Percentiles rank a stretch among this genome's conserved stretches.
phyloP scores from a whole-genome alignment of 1,140 invertebrate genomes.

The Nomia melanderi region DNA sequence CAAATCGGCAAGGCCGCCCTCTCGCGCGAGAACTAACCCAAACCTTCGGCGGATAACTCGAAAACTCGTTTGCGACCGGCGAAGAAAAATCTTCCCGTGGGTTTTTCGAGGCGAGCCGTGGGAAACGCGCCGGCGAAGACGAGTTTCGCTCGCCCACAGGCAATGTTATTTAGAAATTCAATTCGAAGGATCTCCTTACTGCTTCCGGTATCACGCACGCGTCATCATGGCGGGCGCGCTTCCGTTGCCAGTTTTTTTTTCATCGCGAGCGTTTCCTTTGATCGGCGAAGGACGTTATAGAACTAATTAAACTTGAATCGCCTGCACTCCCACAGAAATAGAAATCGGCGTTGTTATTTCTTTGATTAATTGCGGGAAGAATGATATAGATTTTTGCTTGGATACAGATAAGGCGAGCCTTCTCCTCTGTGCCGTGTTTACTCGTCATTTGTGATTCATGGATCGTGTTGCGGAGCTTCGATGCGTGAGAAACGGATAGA shows the following conservation, averaged over 20 bases:
- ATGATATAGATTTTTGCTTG: slow-evolving; percentile 1
- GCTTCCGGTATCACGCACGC: not conserved
- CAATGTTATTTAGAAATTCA: not conserved
- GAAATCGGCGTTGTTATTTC: not conserved
- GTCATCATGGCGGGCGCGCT: not conserved
- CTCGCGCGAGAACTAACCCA: slow-evolving; percentile 38
- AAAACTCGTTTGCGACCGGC: slow-evolving; percentile 23
- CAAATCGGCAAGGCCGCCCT: slow-evolving; percentile 54
- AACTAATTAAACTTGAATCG: not conserved
- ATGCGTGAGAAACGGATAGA: no score
- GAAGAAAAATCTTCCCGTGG: not conserved
- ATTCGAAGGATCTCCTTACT: not conserved
- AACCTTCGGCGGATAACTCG: slow-evolving; percentile 55
- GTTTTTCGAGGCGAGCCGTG: not conserved
- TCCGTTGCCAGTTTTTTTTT: no score
- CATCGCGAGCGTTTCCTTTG: not conserved
- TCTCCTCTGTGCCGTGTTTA: no score
- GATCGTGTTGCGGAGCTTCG: no score
- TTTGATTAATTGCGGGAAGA: not conserved
- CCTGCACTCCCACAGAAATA: not conserved
- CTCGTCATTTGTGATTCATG: no score
- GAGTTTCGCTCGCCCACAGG: no score
- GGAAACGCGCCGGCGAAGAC: not conserved
- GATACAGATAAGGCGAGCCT: no score
- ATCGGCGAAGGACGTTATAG: not conserved